A percentile compares a stretch with the other conserved stretches of the same genome.
These are phyloP conservation scores for Lycaon pictus DNA, from an alignment of 2,113 vertebrate genomes.

Conservation along the genomic window DNA sequence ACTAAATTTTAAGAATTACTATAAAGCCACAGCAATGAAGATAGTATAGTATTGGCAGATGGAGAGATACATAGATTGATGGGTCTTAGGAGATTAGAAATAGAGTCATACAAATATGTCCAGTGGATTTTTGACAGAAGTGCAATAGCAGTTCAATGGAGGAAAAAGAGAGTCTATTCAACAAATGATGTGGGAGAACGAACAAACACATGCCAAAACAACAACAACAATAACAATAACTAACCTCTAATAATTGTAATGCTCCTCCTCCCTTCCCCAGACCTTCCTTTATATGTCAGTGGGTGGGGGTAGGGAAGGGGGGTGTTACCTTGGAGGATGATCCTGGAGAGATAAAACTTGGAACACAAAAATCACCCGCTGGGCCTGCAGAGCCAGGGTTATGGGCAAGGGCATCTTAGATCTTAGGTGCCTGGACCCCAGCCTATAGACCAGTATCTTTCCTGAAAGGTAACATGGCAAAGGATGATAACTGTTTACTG, in stretches of 20 bases:
- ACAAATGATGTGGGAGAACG: background rate
- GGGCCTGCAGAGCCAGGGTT: background rate
- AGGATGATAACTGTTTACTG: accelerated
- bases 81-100: background rate
- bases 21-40: background rate
- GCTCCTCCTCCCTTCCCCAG: background rate
- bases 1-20: background rate
- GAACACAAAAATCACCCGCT: background rate
- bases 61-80: background rate
- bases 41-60: background rate
- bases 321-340: background rate
- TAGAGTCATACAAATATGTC: background rate
- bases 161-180: background rate
- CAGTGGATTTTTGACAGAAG: background rate
- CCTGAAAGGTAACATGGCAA: background rate
- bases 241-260: background rate
- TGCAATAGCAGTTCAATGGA: background rate
- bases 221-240: background rate
- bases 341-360: background rate
- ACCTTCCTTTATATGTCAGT: background rate
- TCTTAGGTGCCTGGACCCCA: background rate
- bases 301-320: no score
- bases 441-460: background rate
- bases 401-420: background rate
- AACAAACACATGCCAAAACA: background rate